Conservation (phyloP, 2,888 invertebrate genomes). For the Hydroisotoma schaefferi region DNA sequence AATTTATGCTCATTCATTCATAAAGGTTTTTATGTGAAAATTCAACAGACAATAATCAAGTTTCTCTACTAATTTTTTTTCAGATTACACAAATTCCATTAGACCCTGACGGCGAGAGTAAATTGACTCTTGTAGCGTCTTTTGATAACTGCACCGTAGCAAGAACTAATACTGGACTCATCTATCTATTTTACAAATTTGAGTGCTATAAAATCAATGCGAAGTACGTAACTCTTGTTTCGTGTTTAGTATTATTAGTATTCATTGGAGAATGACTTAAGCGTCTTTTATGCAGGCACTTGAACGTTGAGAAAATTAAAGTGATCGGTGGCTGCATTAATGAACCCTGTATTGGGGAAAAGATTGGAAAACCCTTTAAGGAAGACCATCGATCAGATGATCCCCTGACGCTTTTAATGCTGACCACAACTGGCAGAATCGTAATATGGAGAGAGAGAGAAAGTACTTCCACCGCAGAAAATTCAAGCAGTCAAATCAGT, state of each 20-base stretch:
- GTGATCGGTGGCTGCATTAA: conserved; percentile 15
- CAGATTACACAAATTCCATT: conserved; percentile 52
- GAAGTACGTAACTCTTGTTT: neutral
- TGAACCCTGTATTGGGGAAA: neutral
- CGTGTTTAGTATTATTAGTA: conserved; percentile 11
- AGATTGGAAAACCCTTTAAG: neutral
- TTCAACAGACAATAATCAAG: too few species aligned
- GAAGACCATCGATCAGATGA: neutral
- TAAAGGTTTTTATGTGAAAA: conserved; percentile 44
- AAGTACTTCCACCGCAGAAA: neutral
- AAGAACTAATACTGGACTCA: conserved; percentile 64
- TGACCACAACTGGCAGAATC: conserved; percentile 63
- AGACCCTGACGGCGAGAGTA: conserved; percentile 50
- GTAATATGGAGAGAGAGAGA: conserved; percentile 59
- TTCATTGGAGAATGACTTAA: neutral
- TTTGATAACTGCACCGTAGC: conserved; percentile 68
- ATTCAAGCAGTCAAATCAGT: neutral
- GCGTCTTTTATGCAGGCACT: conserved; percentile 7
- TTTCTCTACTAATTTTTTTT: neutral
- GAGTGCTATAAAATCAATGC: conserved; percentile 54
- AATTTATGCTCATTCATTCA: conserved; percentile 9
- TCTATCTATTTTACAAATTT: conserved; percentile 67
- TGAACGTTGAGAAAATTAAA: conserved; percentile 23
- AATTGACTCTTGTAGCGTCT: conserved; percentile 59
- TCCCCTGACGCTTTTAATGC: conserved; percentile 59